Percentiles rank a stretch among this genome's conserved stretches.
Conservation (phyloP, 2,113 vertebrate species). For the Gracilinanus agilis region DNA sequence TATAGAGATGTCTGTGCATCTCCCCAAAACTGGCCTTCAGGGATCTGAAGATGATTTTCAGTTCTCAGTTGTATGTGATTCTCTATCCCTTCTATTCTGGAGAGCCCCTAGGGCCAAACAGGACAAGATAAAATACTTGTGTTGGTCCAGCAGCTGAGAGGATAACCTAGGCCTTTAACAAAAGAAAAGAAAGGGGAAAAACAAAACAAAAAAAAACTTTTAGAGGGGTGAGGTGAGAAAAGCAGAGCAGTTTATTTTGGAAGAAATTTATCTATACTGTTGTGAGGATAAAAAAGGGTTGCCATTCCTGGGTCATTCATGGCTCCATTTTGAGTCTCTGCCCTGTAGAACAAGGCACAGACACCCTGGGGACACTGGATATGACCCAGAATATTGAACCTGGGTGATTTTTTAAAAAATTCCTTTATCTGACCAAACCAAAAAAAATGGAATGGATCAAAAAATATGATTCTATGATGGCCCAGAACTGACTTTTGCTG, state of each 20-base stretch:
- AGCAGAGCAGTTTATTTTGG: not conserved
- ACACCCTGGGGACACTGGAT: not conserved
- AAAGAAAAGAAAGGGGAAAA: not conserved
- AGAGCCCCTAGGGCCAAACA: not conserved
- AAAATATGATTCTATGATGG: not conserved
- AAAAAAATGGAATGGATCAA: not conserved
- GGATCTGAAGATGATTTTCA: not conserved
- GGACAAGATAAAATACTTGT: not conserved
- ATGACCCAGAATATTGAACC: not conserved
- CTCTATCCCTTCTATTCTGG: conserved; percentile 7
- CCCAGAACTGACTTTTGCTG: not conserved
- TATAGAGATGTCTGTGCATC: not conserved
- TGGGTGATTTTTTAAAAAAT: not conserved
- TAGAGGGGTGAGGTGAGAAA: not conserved
- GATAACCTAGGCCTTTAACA: not conserved
- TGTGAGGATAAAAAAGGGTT: not conserved
- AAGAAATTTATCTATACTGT: conserved; percentile 8
- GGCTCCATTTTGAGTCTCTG: not conserved
- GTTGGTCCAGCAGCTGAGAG: not conserved
- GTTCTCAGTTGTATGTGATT: not conserved
- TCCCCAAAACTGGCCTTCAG: not conserved
- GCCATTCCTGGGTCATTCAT: not conserved
- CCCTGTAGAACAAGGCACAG: not conserved
- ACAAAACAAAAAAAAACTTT: not conserved
- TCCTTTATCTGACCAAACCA: not conserved